A percentile compares a stretch with the other conserved stretches of the same genome.
Evolutionary conservation across 2,113 vertebrate species (phyloP).

Genomic region (Tautogolabrus adspersus): DNA sequence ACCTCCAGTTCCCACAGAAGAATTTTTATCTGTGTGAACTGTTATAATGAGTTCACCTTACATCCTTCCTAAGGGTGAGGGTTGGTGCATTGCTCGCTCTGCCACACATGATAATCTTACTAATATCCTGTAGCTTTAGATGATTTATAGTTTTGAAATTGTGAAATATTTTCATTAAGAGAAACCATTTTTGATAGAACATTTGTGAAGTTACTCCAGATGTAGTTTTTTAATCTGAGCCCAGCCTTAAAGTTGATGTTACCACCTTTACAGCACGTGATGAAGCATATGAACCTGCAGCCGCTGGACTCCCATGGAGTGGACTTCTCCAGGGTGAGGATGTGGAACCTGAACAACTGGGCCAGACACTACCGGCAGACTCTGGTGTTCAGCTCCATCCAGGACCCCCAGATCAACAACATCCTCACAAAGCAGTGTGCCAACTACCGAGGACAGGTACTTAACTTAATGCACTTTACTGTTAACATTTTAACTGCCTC

Average conservation of each 20-base stretch:
- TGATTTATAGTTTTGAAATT: too few relatives aligned
- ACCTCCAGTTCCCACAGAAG: too few relatives aligned
- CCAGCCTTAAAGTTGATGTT: background rate
- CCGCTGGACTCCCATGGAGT: conserved; percentile 93
- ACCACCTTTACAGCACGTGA: conserved; percentile 85
- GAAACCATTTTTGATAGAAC: too few relatives aligned
- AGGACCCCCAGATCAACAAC: conserved; percentile 93
- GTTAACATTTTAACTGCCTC: background rate
- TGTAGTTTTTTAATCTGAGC: too few relatives aligned
- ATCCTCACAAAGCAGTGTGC: conserved; percentile 91
- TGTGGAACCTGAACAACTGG: conserved; percentile 95
- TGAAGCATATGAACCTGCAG: conserved; percentile 93
- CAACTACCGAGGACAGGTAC: conserved; percentile 92
- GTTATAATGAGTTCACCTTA: too few relatives aligned
- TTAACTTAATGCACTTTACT: background rate
- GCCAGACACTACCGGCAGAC: conserved; percentile 93
- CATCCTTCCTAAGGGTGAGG: too few relatives aligned
- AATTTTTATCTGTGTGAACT: too few relatives aligned
- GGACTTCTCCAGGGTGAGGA: conserved; percentile 95
- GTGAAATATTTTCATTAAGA: too few relatives aligned
- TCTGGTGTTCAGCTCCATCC: conserved; percentile 91
- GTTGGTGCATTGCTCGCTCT: too few relatives aligned
- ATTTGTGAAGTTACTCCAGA: too few relatives aligned
- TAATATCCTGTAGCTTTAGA: too few relatives aligned
- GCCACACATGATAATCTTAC: too few relatives aligned